A percentile compares a stretch with the other conserved stretches of the same genome.
Conservation (phyloP, 2,888 invertebrate species). For the Digitonthophagus gazella region DNA sequence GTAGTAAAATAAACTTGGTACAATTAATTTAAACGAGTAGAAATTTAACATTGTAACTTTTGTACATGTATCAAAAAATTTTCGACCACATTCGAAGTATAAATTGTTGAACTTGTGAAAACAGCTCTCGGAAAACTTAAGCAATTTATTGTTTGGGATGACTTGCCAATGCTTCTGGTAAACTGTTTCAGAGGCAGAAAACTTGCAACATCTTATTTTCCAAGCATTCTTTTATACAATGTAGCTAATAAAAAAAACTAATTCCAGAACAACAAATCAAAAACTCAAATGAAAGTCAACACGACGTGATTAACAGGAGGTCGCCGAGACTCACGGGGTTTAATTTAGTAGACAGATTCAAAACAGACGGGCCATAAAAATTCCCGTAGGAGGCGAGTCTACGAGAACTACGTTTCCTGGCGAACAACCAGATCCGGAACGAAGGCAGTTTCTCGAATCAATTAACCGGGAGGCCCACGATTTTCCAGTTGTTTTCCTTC, state of each 20-base stretch:
- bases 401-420: no score
- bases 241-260: not conserved
- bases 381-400: not conserved
- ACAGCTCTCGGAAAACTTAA: not conserved
- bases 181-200: not conserved
- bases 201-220: not conserved
- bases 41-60: no score
- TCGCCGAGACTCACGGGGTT: no score
- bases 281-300: not conserved
- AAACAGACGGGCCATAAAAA: not conserved
- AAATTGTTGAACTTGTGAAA: not conserved
- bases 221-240: not conserved
- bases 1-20: no score
- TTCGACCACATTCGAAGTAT: not conserved
- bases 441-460: not conserved
- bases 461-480: not conserved
- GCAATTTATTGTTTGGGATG: not conserved
- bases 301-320: not conserved
- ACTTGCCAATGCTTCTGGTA: not conserved
- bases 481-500: not conserved
- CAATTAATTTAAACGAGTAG: no score
- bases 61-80: not conserved
- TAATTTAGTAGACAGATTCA: not conserved
- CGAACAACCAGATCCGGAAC: not conserved
- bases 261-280: not conserved